Evolutionary conservation across 30 jellyfish, hydroid and myxozoan species (phyloP), one percentile per base, ranked within the genome.

Genomic region (Calvadosia cruxmelitensis): DNA sequence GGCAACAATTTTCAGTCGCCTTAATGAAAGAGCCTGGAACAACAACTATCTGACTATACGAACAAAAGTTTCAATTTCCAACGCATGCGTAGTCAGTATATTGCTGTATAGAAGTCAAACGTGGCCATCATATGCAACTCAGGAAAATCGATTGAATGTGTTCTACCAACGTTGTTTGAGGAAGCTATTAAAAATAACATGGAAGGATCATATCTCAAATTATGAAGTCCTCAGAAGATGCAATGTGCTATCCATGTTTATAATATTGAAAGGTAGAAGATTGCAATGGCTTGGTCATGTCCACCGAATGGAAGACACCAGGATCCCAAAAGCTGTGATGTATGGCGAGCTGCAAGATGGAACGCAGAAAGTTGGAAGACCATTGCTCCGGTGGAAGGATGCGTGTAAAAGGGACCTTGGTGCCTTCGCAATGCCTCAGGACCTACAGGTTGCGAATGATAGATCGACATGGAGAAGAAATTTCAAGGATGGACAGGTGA

Each of bases 271-370:
- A 28, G 67, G 35, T 31, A 33, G 1, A 67, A 29, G 66, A 13
- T 65, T 67, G 33, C 33, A 36, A 67, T 67, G 71, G 76, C 76
- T 67, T 31, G 76, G 76, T 13, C 76, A 67, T 33, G 20, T 34
- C 35, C 76, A 67, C 71, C 33, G 70, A 67, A 25, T 67, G 76
- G 67, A 67, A 67, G 66, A 63, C 33, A 65, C 33, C 35, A 67
- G 76, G 35, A 0, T 67, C 35, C 0, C 29, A 27, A 67, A 65
- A 34, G 66, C 33, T 0, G 32, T 67, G 20, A 31, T 67, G 27
- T 67, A 31, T 67, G 33, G 66, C 3, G 32, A 67, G 35, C 72
- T 26, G 32, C n/a, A n/a, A n/a, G n/a, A n/a, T n/a, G n/a, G n/a
- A n/a, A n/a, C n/a, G n/a, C n/a, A n/a, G n/a, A n/a, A n/a, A n/a